Conservation (phyloP, 2,113 vertebrate species). For the Calyptomena viridis region DNA sequence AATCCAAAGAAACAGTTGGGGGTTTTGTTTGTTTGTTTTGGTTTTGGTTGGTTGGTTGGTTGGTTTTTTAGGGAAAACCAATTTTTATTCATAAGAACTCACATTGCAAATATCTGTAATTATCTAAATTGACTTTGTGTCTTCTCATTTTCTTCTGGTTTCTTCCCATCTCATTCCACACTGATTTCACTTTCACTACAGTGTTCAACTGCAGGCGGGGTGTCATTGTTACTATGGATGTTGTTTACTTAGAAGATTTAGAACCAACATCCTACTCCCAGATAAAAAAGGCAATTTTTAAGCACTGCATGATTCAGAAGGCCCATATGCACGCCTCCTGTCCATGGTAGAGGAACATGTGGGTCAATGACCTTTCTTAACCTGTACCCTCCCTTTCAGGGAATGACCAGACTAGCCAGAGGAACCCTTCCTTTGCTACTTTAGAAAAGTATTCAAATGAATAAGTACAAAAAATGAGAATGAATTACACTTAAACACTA, state of each 20-base stretch:
- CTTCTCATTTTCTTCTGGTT: background rate
- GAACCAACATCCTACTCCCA: background rate
- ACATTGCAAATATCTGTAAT: background rate
- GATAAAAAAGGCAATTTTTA: background rate
- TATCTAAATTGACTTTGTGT: background rate
- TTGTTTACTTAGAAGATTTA: background rate
- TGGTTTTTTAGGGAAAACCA: background rate
- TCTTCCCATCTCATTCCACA: background rate
- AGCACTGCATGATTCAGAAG: background rate
- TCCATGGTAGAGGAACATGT: background rate
- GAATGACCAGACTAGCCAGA: background rate
- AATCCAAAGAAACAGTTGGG: background rate
- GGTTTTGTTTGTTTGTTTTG: too few species aligned
- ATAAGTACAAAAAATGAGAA: background rate
- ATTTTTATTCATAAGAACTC: background rate
- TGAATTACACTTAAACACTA: background rate
- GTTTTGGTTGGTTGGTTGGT: too few species aligned
- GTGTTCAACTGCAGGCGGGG: fast-evolving
- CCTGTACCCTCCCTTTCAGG: background rate
- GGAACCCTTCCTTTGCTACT: background rate
- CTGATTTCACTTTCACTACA: background rate
- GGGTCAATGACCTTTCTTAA: background rate
- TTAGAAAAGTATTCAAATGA: background rate
- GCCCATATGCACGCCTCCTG: background rate
- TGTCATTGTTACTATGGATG: background rate